A percentile compares a stretch with the other conserved stretches of the same genome.
Conservation (phyloP, 2,113 vertebrate species). For the Odocoileus hemionus region DNA sequence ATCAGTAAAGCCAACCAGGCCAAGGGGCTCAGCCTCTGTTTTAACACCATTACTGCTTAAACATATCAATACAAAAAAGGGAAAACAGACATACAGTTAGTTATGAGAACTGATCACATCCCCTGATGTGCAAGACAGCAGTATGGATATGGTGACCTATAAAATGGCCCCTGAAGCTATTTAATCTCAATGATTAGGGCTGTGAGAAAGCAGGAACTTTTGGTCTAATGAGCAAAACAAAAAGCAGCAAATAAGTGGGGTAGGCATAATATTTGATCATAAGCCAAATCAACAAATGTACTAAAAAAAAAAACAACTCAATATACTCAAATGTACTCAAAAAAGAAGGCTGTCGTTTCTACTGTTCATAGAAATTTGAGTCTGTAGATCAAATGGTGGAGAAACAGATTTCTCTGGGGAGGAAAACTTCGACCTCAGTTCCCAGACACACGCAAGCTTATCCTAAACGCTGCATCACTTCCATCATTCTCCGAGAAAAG, state of each 20-base stretch:
- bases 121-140: neutral
- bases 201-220: neutral
- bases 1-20: neutral
- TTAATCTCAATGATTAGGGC: neutral
- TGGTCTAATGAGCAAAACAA: neutral
- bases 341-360: slow-evolving; percentile 2
- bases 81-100: neutral
- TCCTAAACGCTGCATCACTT: neutral
- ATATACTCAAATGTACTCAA: neutral
- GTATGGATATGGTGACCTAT: neutral
- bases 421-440: neutral
- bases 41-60: neutral
- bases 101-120: neutral
- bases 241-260: neutral
- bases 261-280: neutral
- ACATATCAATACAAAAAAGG: neutral
- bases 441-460: slow-evolving; percentile 9
- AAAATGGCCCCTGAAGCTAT: neutral
- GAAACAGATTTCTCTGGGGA: slow-evolving; percentile 20
- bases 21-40: neutral
- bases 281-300: slow-evolving; percentile 24
- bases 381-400: neutral
- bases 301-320: neutral
- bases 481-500: slow-evolving; percentile 2
- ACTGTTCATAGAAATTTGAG: neutral